Evolutionary conservation across 2,888 invertebrate species (phyloP).

Genomic region (Thalpophila matura): DNA sequence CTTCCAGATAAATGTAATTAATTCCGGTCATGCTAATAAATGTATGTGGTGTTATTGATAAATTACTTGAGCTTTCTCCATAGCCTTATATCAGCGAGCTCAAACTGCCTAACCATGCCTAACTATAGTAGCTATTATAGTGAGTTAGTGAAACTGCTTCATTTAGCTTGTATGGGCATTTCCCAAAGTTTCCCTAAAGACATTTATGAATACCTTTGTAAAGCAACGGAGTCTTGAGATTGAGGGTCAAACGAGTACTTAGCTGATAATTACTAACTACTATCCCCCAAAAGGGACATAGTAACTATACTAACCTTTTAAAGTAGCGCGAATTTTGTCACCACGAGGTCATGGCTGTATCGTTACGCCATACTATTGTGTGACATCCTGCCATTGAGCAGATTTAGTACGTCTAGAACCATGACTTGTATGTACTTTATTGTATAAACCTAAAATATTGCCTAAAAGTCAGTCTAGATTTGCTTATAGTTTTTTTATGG

Average conservation of each 20-base stretch:
- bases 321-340: slow-evolving; percentile 53
- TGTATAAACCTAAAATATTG: slow-evolving; percentile 13
- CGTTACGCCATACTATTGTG: slow-evolving; percentile 64
- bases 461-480: not conserved
- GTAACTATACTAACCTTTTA: slow-evolving; percentile 22
- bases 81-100: too few relatives aligned
- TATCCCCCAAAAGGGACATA: slow-evolving; percentile 31
- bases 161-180: too few relatives aligned
- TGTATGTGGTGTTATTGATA: too few relatives aligned
- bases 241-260: slow-evolving; percentile 19
- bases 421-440: slow-evolving; percentile 43
- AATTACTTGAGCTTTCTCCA: too few relatives aligned
- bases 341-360: slow-evolving; percentile 67
- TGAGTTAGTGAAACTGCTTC: too few relatives aligned
- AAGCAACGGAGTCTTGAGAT: not conserved
- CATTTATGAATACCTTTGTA: not conserved
- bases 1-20: too few relatives aligned
- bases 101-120: too few relatives aligned
- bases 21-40: too few relatives aligned
- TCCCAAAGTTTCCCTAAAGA: not conserved
- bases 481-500: not conserved
- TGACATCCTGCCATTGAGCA: slow-evolving; percentile 76
- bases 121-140: too few relatives aligned
- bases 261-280: slow-evolving; percentile 3
- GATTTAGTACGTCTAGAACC: slow-evolving; percentile 46